phyloP scores from a whole-genome alignment of 2,888 invertebrate genomes.

The Lasiommata megera region DNA sequence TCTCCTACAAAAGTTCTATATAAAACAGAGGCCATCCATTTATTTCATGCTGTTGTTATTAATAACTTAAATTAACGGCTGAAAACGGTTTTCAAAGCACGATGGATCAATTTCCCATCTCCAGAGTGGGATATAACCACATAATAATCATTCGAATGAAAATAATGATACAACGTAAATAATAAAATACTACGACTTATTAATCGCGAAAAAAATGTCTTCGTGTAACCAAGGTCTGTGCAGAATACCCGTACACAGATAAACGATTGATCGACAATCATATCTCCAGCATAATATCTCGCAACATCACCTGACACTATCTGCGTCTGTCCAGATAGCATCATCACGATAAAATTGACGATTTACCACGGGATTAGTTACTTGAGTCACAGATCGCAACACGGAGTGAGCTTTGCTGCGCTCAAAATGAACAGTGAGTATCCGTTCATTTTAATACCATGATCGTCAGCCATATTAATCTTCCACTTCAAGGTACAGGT shows the following conservation, averaged over 20 bases:
- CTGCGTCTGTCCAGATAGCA: constrained; percentile 46
- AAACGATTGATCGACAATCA: constrained; percentile 56
- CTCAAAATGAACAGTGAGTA: constrained; percentile 70
- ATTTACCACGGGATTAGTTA: constrained; percentile 47
- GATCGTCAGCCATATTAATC: no score
- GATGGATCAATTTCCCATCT: no score
- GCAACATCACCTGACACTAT: constrained; percentile 52
- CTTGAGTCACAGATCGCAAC: constrained; percentile 56
- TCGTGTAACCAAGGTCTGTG: constrained; percentile 29
- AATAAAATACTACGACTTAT: background rate
- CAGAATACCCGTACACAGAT: constrained; percentile 38
- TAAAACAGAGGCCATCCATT: no score
- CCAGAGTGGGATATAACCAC: no score
- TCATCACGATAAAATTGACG: constrained; percentile 71
- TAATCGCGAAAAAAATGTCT: constrained; percentile 20
- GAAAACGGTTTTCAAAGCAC: no score
- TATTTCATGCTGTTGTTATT: no score
- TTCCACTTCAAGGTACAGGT: no score
- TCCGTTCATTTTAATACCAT: background rate
- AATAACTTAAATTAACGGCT: no score
- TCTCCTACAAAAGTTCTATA: no score
- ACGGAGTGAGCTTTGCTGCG: constrained; percentile 47
- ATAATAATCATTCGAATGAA: no score
- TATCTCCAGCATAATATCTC: constrained; percentile 53
- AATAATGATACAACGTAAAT: no score